A percentile compares a stretch with the other conserved stretches of the same genome.
These are phyloP conservation scores for Apodemia mormo DNA, from an alignment of 2,888 invertebrate species.

Conservation along the genomic window DNA sequence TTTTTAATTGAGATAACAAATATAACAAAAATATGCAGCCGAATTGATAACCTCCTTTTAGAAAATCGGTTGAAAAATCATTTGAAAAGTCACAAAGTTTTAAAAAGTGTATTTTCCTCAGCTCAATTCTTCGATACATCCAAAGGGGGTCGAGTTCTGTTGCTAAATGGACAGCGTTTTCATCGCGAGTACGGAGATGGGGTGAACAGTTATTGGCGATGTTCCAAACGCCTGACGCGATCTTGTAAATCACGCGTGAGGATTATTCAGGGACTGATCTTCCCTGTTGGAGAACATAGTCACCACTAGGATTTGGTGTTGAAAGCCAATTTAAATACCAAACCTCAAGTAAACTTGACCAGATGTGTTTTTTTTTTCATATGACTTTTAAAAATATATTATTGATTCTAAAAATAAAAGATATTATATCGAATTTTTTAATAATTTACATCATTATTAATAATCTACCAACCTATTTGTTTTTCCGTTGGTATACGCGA, in stretches of 20 bases:
- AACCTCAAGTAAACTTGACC: no score
- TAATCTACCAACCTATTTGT: no score
- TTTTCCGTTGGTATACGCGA: no score
- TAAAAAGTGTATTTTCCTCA: constrained; percentile 27
- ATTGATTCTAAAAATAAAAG: no score
- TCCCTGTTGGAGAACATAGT: constrained; percentile 49
- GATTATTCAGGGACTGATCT: constrained; percentile 49
- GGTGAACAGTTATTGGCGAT: constrained; percentile 58
- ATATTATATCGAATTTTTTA: no score
- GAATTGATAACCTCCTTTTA: no score
- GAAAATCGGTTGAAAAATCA: neutral
- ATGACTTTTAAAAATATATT: no score
- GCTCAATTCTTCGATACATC: constrained; percentile 49
- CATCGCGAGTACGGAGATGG: constrained; percentile 55
- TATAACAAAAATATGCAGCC: no score
- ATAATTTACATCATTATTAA: no score
- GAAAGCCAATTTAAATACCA: no score
- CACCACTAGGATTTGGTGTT: constrained; percentile 37
- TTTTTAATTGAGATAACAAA: no score
- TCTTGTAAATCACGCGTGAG: constrained; percentile 55
- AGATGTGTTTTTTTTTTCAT: no score
- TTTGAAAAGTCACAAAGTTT: neutral
- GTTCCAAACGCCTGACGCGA: constrained; percentile 49
- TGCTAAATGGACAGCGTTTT: constrained; percentile 51
- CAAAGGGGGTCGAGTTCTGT: constrained; percentile 55